Evolutionary conservation across 2,113 vertebrate species (phyloP).

Genomic region (Saguinus midas): DNA sequence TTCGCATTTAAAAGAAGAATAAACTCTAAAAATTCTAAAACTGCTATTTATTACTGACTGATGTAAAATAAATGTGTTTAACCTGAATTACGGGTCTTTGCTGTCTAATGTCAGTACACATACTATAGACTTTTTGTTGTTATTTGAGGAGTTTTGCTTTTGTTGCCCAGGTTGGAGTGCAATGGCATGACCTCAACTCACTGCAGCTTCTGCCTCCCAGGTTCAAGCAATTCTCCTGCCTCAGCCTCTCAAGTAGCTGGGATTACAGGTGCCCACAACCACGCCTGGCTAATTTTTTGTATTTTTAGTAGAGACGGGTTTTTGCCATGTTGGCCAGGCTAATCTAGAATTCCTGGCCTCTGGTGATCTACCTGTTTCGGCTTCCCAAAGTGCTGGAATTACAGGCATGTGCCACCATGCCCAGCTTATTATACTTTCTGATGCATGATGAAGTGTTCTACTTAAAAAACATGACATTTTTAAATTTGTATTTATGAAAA

Average conservation of each 20-base stretch:
- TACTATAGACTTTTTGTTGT: not conserved
- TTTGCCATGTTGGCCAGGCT: not conserved
- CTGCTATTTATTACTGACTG: not conserved
- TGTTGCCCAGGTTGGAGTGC: too few species aligned
- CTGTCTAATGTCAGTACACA: not conserved
- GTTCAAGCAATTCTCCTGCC: too few species aligned
- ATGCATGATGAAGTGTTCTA: not conserved
- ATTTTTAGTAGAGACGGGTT: not conserved
- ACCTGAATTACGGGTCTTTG: not conserved
- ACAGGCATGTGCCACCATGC: not conserved
- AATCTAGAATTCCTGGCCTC: not conserved
- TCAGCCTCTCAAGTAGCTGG: too few species aligned
- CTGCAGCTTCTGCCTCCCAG: too few species aligned
- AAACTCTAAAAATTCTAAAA: slow-evolving; percentile 7
- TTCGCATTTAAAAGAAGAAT: not conserved
- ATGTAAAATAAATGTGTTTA: not conserved
- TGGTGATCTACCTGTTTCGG: not conserved
- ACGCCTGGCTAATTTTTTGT: too few species aligned
- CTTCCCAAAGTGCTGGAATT: not conserved
- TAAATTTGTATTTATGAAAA: not conserved
- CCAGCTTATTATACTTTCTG: not conserved
- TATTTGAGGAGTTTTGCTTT: too few species aligned
- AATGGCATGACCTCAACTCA: too few species aligned
- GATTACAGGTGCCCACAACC: too few species aligned
- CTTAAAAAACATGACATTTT: not conserved